A percentile compares a stretch with the other conserved stretches of the same genome.
phyloP scores from a whole-genome alignment of 2,888 invertebrate species.

The Troides oblongomaculatus region DNA sequence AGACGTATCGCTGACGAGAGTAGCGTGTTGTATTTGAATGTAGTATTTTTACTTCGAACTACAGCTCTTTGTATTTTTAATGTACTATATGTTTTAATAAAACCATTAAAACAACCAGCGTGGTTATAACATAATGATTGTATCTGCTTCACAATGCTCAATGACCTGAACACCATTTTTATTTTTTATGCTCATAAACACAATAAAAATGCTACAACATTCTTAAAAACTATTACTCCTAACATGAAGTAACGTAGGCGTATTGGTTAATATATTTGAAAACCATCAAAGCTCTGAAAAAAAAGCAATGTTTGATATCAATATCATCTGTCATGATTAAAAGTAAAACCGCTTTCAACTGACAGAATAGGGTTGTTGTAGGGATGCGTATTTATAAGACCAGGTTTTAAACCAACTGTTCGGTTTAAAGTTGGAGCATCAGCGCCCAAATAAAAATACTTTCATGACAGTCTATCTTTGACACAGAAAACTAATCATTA shows the following conservation, averaged over 20 bases:
- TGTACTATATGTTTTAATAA: slow-evolving; percentile 32
- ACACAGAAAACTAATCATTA: no score
- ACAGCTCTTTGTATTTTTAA: slow-evolving; percentile 28
- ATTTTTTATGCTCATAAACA: slow-evolving; percentile 11
- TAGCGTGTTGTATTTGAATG: slow-evolving; percentile 41
- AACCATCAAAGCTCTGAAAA: background rate
- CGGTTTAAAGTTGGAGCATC: no score
- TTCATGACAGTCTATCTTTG: no score
- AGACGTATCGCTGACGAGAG: slow-evolving; percentile 48
- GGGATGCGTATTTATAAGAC: background rate
- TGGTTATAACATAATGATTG: slow-evolving; percentile 42
- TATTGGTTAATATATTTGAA: background rate
- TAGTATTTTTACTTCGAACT: slow-evolving; percentile 38
- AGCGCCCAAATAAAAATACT: no score
- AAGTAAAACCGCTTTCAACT: background rate
- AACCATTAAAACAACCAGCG: slow-evolving; percentile 40
- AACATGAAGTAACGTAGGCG: background rate
- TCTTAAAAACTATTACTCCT: background rate
- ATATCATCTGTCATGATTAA: background rate
- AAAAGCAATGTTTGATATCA: background rate
- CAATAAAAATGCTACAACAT: slow-evolving; percentile 8
- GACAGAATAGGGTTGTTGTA: background rate
- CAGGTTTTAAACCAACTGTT: no score
- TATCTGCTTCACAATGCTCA: slow-evolving; percentile 47
- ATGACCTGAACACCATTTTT: slow-evolving; percentile 55